A percentile compares a stretch with the other conserved stretches of the same genome.
These are phyloP conservation scores for Clupea harengus DNA, from an alignment of 2,113 vertebrate species.

Conservation along the genomic window DNA sequence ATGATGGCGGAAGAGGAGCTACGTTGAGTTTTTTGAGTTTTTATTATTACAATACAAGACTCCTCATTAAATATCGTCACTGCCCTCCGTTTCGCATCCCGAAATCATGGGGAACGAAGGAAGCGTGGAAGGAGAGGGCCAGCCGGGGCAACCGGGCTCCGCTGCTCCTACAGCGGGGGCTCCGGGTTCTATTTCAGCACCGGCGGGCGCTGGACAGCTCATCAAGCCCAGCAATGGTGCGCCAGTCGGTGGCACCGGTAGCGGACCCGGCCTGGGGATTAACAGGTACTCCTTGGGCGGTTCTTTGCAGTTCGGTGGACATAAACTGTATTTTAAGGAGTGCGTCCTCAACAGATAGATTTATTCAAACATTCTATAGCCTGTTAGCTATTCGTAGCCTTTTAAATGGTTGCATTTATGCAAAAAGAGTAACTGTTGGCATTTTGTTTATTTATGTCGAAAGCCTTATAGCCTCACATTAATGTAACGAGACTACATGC, in stretches of 20 bases:
- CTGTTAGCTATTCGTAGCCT: neutral
- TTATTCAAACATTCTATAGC: slow-evolving; percentile 21
- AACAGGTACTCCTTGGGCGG: slow-evolving; percentile 69
- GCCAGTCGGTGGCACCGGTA: slow-evolving; percentile 68
- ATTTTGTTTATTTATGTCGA: neutral
- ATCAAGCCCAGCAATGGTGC: slow-evolving; percentile 77
- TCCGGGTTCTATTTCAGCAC: slow-evolving; percentile 81
- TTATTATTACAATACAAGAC: slow-evolving; percentile 59
- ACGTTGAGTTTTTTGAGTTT: slow-evolving; percentile 72
- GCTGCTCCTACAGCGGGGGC: slow-evolving; percentile 67
- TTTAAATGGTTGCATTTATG: slow-evolving; percentile 2
- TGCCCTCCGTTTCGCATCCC: slow-evolving; percentile 58
- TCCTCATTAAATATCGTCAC: slow-evolving; percentile 54
- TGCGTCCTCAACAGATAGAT: slow-evolving; percentile 27
- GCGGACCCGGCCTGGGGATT: slow-evolving; percentile 71
- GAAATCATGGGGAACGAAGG: slow-evolving; percentile 78
- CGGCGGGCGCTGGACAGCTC: slow-evolving; percentile 78
- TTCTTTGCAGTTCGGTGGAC: slow-evolving; percentile 25
- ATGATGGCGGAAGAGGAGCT: slow-evolving; percentile 81
- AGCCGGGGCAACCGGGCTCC: slow-evolving; percentile 69
- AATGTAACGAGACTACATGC: neutral
- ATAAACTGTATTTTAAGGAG: neutral
- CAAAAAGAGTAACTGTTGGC: slow-evolving; percentile 12
- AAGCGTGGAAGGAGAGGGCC: slow-evolving; percentile 73
- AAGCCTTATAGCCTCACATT: neutral